A percentile compares a stretch with the other conserved stretches of the same genome.
phyloP scores from a whole-genome alignment of 2,888 invertebrate genomes.

The Drosophila neotestacea region DNA sequence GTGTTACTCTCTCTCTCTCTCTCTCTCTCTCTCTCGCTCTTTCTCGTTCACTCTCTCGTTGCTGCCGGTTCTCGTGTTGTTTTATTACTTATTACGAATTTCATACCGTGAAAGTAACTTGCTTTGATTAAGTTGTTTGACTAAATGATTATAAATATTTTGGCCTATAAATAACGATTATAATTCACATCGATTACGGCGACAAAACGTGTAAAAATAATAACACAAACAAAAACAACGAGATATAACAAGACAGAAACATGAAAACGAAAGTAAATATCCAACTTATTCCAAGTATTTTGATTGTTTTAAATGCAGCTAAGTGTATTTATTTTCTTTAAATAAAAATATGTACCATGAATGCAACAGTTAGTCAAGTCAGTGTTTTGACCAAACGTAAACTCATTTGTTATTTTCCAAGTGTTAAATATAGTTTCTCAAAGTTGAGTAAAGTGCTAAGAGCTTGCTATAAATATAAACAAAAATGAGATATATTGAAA shows the following conservation, averaged over 20 bases:
- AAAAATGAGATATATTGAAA: no score
- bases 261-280: conserved; percentile 79
- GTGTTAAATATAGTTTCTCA: no score
- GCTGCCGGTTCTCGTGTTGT: conserved; percentile 16
- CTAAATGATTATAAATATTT: neutral
- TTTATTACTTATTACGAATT: conserved; percentile 37
- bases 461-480: no score
- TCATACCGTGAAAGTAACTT: conserved; percentile 37
- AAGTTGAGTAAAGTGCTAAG: no score
- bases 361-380: no score
- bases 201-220: conserved; percentile 1
- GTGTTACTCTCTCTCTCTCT: no score
- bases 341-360: no score
- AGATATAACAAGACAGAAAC: conserved; percentile 29
- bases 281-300: conserved; percentile 30
- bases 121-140: conserved; percentile 2
- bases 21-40: conserved; percentile 1
- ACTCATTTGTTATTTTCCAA: no score
- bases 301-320: neutral
- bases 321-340: no score
- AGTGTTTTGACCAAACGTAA: no score
- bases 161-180: neutral
- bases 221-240: conserved; percentile 23
- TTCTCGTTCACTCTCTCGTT: conserved; percentile 1
- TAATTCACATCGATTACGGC: conserved; percentile 15